Base-by-base conservation (phyloP, 2,888 invertebrate genomes). In the Pyralis farinalis region DNA sequence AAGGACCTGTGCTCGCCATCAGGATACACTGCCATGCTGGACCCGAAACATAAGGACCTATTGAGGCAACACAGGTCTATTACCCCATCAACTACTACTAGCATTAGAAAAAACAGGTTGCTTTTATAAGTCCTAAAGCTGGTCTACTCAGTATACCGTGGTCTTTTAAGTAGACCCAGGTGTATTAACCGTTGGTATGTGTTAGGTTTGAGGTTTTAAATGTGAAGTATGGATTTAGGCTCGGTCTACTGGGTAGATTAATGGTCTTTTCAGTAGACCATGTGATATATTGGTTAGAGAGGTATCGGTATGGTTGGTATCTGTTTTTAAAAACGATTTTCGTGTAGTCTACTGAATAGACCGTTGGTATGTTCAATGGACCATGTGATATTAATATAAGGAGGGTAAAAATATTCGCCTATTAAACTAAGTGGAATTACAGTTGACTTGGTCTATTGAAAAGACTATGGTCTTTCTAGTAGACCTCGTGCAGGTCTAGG, bases 1-100 rank as follows among this genome's bases (percentile, higher is more conserved):
- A 83, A 93, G 12, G 85, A 91, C 0, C 83, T 95, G 34, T 87
- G 87, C 51, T 95, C 96, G 65, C 92, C 90, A 92, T 89, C 69
- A 84, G 94, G 77, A 60, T 92, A 98, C 77, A 91, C 93, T 27
- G 94, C 95, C 40, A 98, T 98, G 98, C 68, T 93, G 46, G 95
- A 98, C 71, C 95, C 96, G 0, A 91, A 91, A 36, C 95, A 95
- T 71, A 91, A 92, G 43, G 91, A 91, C 2, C 93, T 94, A 46
- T 87, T 97, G 39, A 90, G 91, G 42, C 92, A 91, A 55, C 97
- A 95, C 70, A 91, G 96, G 29, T 60, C 63, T 1, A 53, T 59
- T 2, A 47, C 47, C 5, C 60, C 55, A 9, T 52, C 57, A 0
- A 44, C 56, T 1, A 51, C 55, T 22, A 49, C 47, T 0, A 49